These are phyloP conservation scores for Cerceris rybyensis DNA, from an alignment of 2,888 invertebrate genomes.

Conservation along the genomic window DNA sequence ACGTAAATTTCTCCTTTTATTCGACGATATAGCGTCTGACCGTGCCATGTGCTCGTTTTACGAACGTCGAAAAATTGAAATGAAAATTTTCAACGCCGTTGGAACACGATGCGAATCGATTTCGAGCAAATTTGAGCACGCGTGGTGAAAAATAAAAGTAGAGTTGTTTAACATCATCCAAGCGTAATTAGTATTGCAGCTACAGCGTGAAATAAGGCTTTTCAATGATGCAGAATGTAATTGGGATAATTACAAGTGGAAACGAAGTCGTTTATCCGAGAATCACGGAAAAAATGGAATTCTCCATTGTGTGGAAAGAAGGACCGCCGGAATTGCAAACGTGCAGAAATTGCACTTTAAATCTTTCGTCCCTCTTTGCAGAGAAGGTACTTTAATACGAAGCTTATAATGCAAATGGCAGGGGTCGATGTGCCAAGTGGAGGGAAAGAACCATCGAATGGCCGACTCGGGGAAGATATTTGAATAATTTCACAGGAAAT, in stretches of 20 bases:
- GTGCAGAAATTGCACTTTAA: background rate
- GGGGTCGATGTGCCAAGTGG: background rate
- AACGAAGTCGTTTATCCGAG: background rate
- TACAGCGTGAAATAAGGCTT: background rate
- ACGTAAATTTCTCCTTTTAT: background rate
- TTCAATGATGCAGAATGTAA: background rate
- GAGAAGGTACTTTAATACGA: slow-evolving; percentile 12
- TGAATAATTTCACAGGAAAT: slow-evolving; percentile 74
- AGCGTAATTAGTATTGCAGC: background rate
- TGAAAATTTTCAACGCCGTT: background rate
- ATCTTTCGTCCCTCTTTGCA: background rate
- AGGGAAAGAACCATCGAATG: slow-evolving; percentile 21
- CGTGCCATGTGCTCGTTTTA: background rate
- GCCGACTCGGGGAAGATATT: slow-evolving; percentile 50
- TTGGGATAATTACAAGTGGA: background rate
- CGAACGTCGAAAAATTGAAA: background rate
- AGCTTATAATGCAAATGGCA: slow-evolving; percentile 37
- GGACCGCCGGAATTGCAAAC: background rate
- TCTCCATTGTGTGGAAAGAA: background rate
- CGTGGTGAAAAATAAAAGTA: background rate
- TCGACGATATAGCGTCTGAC: background rate
- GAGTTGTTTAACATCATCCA: too few relatives aligned
- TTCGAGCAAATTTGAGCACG: background rate
- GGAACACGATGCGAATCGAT: background rate
- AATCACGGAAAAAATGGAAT: background rate